Percentiles rank a stretch among this genome's conserved stretches.
Evolutionary conservation across 2,888 invertebrate species (phyloP).

Genomic region (Rhimphoctona megacephalus): DNA sequence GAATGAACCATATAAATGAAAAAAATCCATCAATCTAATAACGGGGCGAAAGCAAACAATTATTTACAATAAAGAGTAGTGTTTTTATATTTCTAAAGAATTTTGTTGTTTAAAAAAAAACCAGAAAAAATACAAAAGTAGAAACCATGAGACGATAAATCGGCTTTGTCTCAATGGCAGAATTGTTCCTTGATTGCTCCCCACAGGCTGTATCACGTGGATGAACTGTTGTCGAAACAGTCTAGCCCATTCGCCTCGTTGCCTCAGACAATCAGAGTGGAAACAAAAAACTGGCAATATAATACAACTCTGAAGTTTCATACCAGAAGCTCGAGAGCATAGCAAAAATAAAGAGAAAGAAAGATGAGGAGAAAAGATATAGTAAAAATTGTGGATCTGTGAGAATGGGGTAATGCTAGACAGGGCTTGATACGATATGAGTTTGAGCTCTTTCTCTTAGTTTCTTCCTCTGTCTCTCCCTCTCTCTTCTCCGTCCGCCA

Average conservation of each 20-base stretch:
- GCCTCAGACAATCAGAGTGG: conserved; percentile 49
- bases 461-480: not conserved
- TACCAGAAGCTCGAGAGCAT: conserved; percentile 15
- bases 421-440: conserved; percentile 15
- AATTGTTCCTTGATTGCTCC: conserved; percentile 51
- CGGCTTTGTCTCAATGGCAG: conserved; percentile 40
- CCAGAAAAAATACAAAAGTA: not conserved
- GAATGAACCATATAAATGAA: not conserved
- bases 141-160: conserved; percentile 24
- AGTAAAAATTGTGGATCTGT: conserved; percentile 38
- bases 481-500: not conserved
- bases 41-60: not conserved
- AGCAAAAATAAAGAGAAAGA: conserved; percentile 10
- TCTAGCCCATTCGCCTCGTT: conserved; percentile 51
- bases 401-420: conserved; percentile 12
- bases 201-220: conserved; percentile 21
- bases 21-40: not conserved
- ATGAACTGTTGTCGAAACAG: conserved; percentile 42
- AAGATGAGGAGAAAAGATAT: conserved; percentile 1
- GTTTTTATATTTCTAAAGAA: not conserved
- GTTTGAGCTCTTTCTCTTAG: conserved; percentile 28
- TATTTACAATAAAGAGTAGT: not conserved
- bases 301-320: conserved; percentile 13
- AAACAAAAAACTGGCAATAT: conserved; percentile 39
- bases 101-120: not conserved